A percentile compares a stretch with the other conserved stretches of the same genome.
phyloP scores from a whole-genome alignment of 2,797 vertebrate species.

The Astyanax mexicanus region DNA sequence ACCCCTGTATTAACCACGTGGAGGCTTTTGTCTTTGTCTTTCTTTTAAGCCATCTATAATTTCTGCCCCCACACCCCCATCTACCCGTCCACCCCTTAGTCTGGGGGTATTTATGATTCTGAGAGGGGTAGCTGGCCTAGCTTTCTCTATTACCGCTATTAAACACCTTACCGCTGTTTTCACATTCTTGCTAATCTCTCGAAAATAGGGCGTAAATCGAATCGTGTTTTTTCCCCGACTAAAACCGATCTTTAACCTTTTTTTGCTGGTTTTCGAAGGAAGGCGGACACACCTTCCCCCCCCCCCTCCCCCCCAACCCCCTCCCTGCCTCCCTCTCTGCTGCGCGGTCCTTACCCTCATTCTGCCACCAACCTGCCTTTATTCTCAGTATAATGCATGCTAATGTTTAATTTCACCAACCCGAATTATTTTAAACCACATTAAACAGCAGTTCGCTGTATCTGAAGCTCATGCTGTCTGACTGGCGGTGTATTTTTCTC shows the following conservation, averaged over 20 bases:
- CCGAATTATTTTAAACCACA: neutral
- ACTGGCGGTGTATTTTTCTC: neutral
- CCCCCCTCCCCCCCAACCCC: conserved; percentile 13
- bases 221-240: too few relatives aligned
- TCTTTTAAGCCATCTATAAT: neutral
- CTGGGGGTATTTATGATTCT: neutral
- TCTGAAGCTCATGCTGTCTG: neutral
- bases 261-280: conserved; percentile 21
- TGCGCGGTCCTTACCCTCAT: neutral
- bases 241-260: conserved; percentile 19
- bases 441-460: neutral
- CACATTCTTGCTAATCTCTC: too few relatives aligned
- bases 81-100: neutral
- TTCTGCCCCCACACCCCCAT: too few relatives aligned
- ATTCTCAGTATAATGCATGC: neutral
- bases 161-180: too few relatives aligned
- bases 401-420: neutral
- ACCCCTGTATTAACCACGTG: neutral
- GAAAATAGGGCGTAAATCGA: too few relatives aligned
- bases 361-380: neutral
- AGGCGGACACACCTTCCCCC: conserved; percentile 57
- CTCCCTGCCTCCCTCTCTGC: conserved; percentile 1
- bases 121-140: neutral
- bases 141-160: neutral
- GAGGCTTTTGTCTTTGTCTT: conserved; percentile 15